These are phyloP conservation scores for Silurus meridionalis DNA, from an alignment of 2,113 vertebrate genomes.

Conservation along the genomic window DNA sequence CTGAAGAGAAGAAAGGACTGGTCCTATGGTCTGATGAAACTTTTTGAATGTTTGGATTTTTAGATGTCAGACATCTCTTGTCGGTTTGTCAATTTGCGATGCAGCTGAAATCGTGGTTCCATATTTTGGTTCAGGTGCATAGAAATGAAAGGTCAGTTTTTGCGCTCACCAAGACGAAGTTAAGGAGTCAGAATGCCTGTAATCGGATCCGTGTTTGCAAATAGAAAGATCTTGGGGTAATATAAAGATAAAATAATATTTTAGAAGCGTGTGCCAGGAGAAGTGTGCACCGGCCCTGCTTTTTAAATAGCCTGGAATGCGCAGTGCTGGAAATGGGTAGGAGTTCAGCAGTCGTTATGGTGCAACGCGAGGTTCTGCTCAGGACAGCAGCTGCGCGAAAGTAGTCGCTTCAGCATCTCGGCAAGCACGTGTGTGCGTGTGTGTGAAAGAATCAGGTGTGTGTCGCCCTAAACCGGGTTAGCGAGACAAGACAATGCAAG, in stretches of 20 bases:
- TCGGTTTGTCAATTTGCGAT: too few species aligned
- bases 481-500: not conserved
- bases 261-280: constrained; percentile 40
- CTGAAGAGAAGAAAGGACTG: not conserved
- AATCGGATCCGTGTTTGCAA: constrained; percentile 1
- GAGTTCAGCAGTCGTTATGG: constrained; percentile 43
- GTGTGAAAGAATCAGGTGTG: not conserved
- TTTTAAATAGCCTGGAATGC: constrained; percentile 61
- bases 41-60: too few species aligned
- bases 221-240: not conserved
- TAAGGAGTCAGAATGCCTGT: not conserved
- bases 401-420: not conserved
- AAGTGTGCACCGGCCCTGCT: constrained; percentile 41
- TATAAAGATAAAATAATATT: constrained; percentile 47
- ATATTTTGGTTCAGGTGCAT: not conserved
- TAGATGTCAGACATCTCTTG: not conserved
- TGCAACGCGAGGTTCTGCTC: constrained; percentile 34
- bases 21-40: not conserved
- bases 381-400: constrained; percentile 46
- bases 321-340: constrained; percentile 54
- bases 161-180: too few species aligned
- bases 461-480: too few species aligned
- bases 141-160: not conserved
- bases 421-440: constrained; percentile 1
- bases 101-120: not conserved